phyloP scores from a whole-genome alignment of 2,113 vertebrate species.

The Potamarius usumacintae region DNA sequence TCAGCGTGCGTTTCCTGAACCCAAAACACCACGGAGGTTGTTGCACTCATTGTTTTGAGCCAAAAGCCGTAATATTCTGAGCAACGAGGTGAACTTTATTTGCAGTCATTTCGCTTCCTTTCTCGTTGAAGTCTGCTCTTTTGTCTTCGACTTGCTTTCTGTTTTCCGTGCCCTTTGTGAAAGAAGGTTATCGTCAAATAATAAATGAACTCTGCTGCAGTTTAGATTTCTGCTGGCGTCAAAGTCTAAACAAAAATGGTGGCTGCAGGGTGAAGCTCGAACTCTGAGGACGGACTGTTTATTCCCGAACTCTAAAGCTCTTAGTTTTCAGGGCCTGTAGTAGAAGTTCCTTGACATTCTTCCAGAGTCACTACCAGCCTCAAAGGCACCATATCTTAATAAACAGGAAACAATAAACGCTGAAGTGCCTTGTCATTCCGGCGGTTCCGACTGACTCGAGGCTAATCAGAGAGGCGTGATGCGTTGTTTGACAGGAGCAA shows the following conservation, averaged over 20 bases:
- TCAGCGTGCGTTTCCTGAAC: constrained; percentile 27
- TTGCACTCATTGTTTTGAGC: constrained; percentile 24
- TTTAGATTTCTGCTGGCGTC: constrained; percentile 48
- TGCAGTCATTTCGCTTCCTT: constrained; percentile 8
- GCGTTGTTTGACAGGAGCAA: constrained; percentile 43
- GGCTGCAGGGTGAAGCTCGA: constrained; percentile 34
- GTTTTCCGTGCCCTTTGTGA: constrained; percentile 42
- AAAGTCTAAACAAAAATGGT: constrained; percentile 52
- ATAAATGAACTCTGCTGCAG: constrained; percentile 49
- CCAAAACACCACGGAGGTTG: constrained; percentile 18
- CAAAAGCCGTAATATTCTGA: neutral
- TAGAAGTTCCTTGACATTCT: constrained; percentile 45
- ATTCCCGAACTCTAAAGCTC: constrained; percentile 38
- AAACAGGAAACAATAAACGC: constrained; percentile 57
- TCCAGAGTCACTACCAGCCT: constrained; percentile 38
- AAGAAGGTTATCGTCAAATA: constrained; percentile 50
- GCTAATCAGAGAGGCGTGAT: constrained; percentile 46
- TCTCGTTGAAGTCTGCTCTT: neutral
- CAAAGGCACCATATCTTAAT: constrained; percentile 48
- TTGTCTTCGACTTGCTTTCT: neutral
- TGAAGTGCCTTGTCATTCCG: constrained; percentile 43
- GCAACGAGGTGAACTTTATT: constrained; percentile 9
- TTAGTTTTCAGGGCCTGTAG: constrained; percentile 54
- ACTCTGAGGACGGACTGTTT: constrained; percentile 40
- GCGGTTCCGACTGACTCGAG: constrained; percentile 41